phyloP scores from a whole-genome alignment of 2,113 vertebrate genomes.

The Rynchops niger region DNA sequence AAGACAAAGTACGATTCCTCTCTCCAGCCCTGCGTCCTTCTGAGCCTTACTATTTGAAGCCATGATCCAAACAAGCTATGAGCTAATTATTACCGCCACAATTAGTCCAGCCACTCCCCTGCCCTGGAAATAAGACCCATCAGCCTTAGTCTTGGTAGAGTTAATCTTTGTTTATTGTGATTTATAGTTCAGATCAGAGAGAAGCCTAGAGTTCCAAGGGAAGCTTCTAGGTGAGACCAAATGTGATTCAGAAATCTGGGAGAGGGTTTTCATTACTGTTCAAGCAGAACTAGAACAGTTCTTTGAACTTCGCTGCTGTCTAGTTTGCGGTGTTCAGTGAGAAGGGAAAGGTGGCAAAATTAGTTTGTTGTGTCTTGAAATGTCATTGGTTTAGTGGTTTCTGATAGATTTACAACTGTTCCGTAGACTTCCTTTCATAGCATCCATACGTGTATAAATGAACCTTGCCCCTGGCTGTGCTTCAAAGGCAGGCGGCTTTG shows the following conservation, averaged over 20 bases:
- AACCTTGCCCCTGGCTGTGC: background rate
- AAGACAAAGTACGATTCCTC: background rate
- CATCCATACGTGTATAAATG: background rate
- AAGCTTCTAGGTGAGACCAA: background rate
- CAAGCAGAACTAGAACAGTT: background rate
- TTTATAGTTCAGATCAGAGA: background rate
- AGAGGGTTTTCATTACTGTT: background rate
- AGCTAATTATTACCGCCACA: background rate
- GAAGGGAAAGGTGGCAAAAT: background rate
- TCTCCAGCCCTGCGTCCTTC: background rate
- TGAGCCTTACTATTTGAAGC: background rate
- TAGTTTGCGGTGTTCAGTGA: background rate
- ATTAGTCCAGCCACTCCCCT: background rate
- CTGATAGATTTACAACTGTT: background rate
- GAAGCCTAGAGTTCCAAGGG: background rate
- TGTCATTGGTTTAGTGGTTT: background rate
- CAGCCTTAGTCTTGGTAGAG: background rate
- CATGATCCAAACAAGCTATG: background rate
- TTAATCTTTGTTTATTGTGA: background rate
- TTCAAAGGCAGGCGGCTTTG: slow-evolving; percentile 18
- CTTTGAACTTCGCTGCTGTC: background rate
- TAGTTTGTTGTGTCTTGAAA: background rate
- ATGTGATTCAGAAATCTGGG: background rate
- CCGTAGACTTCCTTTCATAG: background rate
- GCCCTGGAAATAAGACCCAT: background rate